Conservation (phyloP, 1,140 invertebrate species). For the Ectropis grisescens region DNA sequence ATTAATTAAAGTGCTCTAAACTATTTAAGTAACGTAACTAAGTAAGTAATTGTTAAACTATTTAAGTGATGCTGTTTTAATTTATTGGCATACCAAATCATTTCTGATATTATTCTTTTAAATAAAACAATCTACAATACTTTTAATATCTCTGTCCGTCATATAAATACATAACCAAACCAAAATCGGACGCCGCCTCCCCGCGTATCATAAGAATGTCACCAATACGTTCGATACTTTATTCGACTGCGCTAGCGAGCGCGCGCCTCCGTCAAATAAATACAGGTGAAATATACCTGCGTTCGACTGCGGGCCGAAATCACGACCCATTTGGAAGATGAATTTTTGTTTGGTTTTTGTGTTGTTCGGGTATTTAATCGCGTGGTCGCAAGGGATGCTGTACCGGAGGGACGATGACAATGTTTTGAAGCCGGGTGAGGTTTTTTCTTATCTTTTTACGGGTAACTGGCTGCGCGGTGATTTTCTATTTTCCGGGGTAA, state of each 20-base stretch:
- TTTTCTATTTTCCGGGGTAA: no score
- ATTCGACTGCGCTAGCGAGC: constrained; percentile 49
- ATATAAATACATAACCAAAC: no score
- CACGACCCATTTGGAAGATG: constrained; percentile 52
- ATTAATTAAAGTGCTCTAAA: no score
- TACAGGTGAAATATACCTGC: constrained; percentile 62
- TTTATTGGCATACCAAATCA: no score
- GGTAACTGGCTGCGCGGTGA: no score
- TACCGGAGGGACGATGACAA: constrained; percentile 52
- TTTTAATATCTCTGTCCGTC: no score
- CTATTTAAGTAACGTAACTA: no score
- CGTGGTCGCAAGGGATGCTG: constrained; percentile 43
- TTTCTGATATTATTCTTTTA: no score
- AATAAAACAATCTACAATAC: no score
- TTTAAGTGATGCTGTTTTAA: no score
- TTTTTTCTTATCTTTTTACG: constrained; percentile 11
- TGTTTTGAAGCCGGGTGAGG: constrained; percentile 56
- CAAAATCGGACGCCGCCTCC: no score
- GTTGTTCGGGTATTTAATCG: constrained; percentile 49
- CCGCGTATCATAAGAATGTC: constrained; percentile 56
- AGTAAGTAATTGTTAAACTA: no score
- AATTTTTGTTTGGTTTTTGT: constrained; percentile 61
- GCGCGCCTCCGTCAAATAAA: constrained; percentile 61
- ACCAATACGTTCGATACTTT: constrained; percentile 59
- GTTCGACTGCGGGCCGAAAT: constrained; percentile 50